These are phyloP conservation scores for Spinus olivaceus DNA, from an alignment of 2,797 vertebrate species.

Conservation along the genomic window DNA sequence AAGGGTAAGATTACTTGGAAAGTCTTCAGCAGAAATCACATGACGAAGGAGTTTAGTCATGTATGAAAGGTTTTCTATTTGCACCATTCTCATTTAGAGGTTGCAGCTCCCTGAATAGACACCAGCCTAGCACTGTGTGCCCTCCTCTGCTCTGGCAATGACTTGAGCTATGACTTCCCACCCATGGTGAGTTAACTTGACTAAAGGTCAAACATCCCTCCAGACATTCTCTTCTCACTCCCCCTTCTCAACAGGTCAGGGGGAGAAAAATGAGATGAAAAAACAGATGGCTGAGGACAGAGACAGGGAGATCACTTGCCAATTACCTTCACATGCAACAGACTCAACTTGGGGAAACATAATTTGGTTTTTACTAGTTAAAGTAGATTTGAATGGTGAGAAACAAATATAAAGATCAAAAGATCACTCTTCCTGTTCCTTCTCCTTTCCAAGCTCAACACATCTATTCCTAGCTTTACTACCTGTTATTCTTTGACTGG, in stretches of 20 bases:
- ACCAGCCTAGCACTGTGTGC: too few relatives aligned
- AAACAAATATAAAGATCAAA: not conserved
- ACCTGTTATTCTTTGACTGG: not conserved
- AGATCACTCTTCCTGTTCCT: not conserved
- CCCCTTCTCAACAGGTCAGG: not conserved
- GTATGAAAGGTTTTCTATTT: not conserved
- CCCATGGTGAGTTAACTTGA: not conserved
- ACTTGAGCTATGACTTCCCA: not conserved
- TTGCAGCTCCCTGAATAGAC: not conserved
- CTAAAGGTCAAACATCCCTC: not conserved
- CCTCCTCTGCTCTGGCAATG: not conserved
- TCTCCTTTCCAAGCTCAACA: not conserved
- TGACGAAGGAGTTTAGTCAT: not conserved
- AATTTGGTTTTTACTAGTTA: not conserved
- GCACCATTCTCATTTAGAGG: not conserved
- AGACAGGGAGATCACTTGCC: not conserved
- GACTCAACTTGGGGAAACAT: not conserved
- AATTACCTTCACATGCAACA: not conserved
- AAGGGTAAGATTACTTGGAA: not conserved
- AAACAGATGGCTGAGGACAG: not conserved
- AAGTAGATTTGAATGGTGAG: not conserved
- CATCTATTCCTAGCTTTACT: not conserved
- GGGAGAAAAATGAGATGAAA: not conserved
- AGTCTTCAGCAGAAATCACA: not conserved
- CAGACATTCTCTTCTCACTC: not conserved